phyloP scores from a whole-genome alignment of 1,140 invertebrate genomes.

The Apis dorsata region DNA sequence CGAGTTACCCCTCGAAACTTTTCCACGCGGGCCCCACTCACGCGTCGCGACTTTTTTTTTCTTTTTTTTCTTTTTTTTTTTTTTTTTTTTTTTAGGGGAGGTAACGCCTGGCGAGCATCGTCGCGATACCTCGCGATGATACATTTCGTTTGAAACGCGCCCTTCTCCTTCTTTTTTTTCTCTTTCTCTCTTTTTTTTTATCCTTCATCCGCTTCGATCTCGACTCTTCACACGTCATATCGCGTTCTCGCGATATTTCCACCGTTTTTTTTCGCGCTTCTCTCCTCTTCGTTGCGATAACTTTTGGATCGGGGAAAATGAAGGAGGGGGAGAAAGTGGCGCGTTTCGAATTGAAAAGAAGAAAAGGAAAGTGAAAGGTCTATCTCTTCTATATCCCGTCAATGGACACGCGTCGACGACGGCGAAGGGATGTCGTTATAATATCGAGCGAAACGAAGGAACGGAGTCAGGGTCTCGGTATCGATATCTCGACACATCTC shows the following conservation, averaged over 20 bases:
- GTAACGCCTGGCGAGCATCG: slow-evolving; percentile 53
- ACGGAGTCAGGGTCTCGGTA: slow-evolving; percentile 2
- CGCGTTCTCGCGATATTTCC: background rate
- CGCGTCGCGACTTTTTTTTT: slow-evolving; percentile 35
- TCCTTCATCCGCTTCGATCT: background rate
- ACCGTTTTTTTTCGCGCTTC: background rate
- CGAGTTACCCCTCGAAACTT: slow-evolving; percentile 73
- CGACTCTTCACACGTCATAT: background rate
- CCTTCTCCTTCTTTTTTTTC: background rate
- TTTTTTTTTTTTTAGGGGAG: slow-evolving; percentile 20
- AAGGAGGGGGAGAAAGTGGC: background rate
- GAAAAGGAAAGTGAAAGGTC: background rate
- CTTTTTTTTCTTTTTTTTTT: too few relatives aligned
- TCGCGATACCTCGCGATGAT: slow-evolving; percentile 44
- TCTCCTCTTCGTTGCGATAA: background rate
- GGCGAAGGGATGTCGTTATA: background rate
- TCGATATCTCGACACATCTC: slow-evolving; percentile 47
- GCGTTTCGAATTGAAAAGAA: background rate
- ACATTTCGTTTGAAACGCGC: slow-evolving; percentile 37
- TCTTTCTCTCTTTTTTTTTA: background rate
- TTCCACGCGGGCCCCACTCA: slow-evolving; percentile 43
- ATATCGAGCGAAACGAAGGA: background rate
- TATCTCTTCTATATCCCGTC: background rate
- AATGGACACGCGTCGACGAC: background rate
- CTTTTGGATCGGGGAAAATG: background rate